Base-by-base conservation (phyloP, 2,797 vertebrate species). In the Morus bassanus region DNA sequence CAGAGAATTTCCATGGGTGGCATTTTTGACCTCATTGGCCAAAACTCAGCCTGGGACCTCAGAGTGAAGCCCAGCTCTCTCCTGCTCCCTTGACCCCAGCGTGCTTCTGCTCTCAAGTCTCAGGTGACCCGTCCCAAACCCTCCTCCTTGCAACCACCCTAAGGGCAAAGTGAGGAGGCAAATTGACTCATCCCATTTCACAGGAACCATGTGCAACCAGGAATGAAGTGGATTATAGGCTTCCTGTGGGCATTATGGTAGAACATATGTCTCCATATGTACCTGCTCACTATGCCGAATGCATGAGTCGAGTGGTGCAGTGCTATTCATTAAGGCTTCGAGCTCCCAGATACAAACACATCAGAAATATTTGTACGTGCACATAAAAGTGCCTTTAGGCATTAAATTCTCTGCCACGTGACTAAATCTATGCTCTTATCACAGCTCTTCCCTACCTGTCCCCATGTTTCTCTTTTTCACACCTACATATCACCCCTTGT, bases 161-260 rank as follows among this genome's bases (percentile, higher is more conserved):
- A 9, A 64, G 56, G 60, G 45, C 39, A 68, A 93, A 79, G 35
- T 10, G 39, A 63, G 48, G 61, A 59, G 25, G 22, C 19, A n/a
- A 75, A 88, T 0, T 88, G 88, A 95, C 39, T 95, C 87, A 94
- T 35, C 54, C 65, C 69, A 65, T 56, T 59, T 59, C 46, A 39
- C 23, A 45, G 60, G 61, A 60, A 51, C 13, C 23, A 2, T 13
- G 48, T 83, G 87, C 61, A n/a, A 39, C 28, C 64, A 33, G 91
- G 91, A 57, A 81, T 54, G 78, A 77, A 68, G 84, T 37, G 94
- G 84, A 95, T 95, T 87, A 45, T 11, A 83, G 84, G 68, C 46
- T 95, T 93, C 72, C 72, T 35, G 25, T 61, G 54, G 54, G 18
- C 53, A 78, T n/a, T 24, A 75, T 1, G 48, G 72, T 12, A 78